A percentile compares a stretch with the other conserved stretches of the same genome.
Evolutionary conservation across 2,113 vertebrate species (phyloP).

Genomic region (Daphoenositta chrysoptera): DNA sequence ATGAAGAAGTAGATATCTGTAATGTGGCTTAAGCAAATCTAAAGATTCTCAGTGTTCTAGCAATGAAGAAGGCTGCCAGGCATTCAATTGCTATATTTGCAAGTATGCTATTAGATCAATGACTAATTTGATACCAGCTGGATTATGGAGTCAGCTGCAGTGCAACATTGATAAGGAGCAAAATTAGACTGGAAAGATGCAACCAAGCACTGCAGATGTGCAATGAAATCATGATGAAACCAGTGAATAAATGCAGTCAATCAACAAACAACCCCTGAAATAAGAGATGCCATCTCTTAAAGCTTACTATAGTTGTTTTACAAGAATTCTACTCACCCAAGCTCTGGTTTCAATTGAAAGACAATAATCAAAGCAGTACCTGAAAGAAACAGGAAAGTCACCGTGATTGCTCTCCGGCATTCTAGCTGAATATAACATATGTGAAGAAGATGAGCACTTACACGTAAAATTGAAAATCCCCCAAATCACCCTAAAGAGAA

Average conservation of each 20-base stretch:
- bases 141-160: conserved; percentile 59
- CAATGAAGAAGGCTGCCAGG: conserved; percentile 6
- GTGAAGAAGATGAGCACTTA: not conserved
- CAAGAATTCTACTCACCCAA: not conserved
- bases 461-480: not conserved
- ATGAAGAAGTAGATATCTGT: not conserved
- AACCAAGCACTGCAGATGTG: conserved; percentile 48
- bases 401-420: not conserved
- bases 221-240: conserved; percentile 38
- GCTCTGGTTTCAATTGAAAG: not conserved
- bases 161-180: conserved; percentile 51
- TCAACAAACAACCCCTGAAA: conserved; percentile 10
- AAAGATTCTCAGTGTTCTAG: not conserved
- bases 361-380: not conserved
- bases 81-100: conserved; percentile 62
- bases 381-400: not conserved
- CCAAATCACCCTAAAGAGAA: not conserved
- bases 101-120: conserved; percentile 61
- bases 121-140: conserved; percentile 64
- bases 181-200: conserved; percentile 58
- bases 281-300: not conserved
- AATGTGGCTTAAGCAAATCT: conserved; percentile 3
- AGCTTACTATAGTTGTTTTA: not conserved
- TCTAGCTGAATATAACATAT: not conserved
- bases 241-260: not conserved